Conservation (phyloP, 2,888 invertebrate species). For the Dermolepida albohirtum region DNA sequence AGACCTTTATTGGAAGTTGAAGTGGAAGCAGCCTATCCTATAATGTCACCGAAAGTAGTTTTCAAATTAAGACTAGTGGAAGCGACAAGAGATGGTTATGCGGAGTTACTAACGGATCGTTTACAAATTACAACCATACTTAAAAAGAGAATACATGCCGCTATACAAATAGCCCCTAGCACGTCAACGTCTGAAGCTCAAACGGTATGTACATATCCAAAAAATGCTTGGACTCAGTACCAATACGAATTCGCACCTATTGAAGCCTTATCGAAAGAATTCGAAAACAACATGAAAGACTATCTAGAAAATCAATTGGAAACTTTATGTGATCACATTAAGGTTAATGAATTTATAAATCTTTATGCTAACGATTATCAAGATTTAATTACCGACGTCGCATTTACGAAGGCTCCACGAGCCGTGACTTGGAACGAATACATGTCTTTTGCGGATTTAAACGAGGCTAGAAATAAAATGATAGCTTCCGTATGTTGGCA, state of each 20-base stretch:
- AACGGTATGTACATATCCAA: slow-evolving; percentile 75
- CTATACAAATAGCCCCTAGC: slow-evolving; percentile 70
- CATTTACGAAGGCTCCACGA: slow-evolving; percentile 19
- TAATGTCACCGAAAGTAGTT: slow-evolving; percentile 59
- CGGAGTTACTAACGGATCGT: slow-evolving; percentile 73
- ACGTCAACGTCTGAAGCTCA: slow-evolving; percentile 68
- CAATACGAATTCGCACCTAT: slow-evolving; percentile 58
- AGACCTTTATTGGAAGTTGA: slow-evolving; percentile 76
- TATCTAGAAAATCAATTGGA: slow-evolving; percentile 55
- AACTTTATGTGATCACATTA: slow-evolving; percentile 55
- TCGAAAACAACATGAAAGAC: slow-evolving; percentile 54
- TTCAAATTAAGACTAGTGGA: slow-evolving; percentile 70
- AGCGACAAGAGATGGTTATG: slow-evolving; percentile 75
- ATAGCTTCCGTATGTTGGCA: slow-evolving; percentile 78
- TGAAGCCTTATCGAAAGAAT: slow-evolving; percentile 54
- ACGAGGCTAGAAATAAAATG: slow-evolving; percentile 74
- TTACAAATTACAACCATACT: slow-evolving; percentile 70
- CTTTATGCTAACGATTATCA: slow-evolving; percentile 74
- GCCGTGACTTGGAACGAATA: slow-evolving; percentile 65
- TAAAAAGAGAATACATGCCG: slow-evolving; percentile 70
- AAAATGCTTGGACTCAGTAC: slow-evolving; percentile 79
- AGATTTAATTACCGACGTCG: slow-evolving; percentile 62
- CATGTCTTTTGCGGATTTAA: slow-evolving; percentile 75
- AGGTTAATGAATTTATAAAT: slow-evolving; percentile 65
- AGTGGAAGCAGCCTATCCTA: slow-evolving; percentile 74